Base-by-base conservation (phyloP, 1,140 invertebrate genomes). In the Bombyx mandarina region DNA sequence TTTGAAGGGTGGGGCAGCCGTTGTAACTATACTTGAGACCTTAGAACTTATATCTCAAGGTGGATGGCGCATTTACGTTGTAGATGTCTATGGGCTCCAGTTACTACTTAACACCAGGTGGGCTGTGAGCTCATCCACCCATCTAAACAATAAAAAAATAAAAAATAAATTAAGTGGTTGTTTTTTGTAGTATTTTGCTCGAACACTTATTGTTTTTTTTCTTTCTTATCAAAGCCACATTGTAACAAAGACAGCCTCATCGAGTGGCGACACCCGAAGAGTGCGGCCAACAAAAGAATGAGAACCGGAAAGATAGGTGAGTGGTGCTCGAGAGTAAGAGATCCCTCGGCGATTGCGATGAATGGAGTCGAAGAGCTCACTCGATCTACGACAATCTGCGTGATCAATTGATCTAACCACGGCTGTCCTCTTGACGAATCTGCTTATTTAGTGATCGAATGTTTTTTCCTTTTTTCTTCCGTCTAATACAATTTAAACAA, bases 351-450 rank as follows among this genome's bases (percentile, higher is more conserved):
- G 77, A 79, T 75, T 74, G 71, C 63, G 65, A 62, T 72, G 75
- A 75, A 72, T 73, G 67, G 71, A 75, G 67, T 77, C 68, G 61
- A 67, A 62, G 71, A 72, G 76, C 64, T 67, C 65, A 66, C 70
- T 72, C 60, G 56, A 59, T 60, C 65, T 35, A 35, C 62, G 65
- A 69, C 63, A 67, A 82, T 81, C 79, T 80, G 79, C 79, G 74
- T 80, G 82, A 82, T 82, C 82, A 82, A 82, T 85, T 85, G 77
- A 82, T 75, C 79, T 72, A 67, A 72, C 71, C 76, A 79, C 73
- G 71, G 26, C 26, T 35, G 26, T 64, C 62, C 63, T 71, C 58
- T 80, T 73, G 61, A 62, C 67, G 60, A 59, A 56, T 48, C 7
- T n/a, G 57, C 61, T 56, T 47, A 18, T 52, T 58, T 45, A 45